A percentile compares a stretch with the other conserved stretches of the same genome.
Evolutionary conservation across 2,797 vertebrate species (phyloP).

Genomic region (Siniperca scherzeri): DNA sequence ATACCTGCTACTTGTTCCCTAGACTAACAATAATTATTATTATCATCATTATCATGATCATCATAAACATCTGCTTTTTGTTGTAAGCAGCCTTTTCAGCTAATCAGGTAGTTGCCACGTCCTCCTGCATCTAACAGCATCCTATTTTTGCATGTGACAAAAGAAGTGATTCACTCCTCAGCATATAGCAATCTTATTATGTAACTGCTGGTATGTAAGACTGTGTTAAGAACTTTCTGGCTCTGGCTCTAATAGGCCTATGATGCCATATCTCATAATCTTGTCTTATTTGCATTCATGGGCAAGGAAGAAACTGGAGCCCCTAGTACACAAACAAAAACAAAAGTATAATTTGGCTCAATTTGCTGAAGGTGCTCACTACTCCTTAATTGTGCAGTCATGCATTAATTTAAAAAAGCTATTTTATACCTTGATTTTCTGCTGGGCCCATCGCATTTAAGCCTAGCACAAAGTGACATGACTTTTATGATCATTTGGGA

Average conservation of each 20-base stretch:
- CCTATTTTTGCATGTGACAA: slow-evolving; percentile 26
- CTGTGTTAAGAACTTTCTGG: slow-evolving; percentile 25
- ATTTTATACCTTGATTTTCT: neutral
- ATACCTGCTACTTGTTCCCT: neutral
- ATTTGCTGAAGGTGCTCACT: neutral
- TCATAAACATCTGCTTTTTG: neutral
- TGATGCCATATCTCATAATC: slow-evolving; percentile 45
- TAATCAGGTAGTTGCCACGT: neutral
- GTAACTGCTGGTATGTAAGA: slow-evolving; percentile 53
- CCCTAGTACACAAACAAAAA: neutral
- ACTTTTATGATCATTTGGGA: neutral
- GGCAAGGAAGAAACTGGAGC: neutral
- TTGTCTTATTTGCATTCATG: neutral
- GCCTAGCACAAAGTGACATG: neutral
- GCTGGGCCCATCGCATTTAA: neutral
- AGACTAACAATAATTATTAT: neutral
- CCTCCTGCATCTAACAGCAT: slow-evolving; percentile 15
- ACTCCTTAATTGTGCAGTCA: neutral
- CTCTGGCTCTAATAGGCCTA: slow-evolving; percentile 45
- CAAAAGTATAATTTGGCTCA: neutral
- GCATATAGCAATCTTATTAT: slow-evolving; percentile 64
- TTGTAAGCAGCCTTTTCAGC: too few relatives aligned
- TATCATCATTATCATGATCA: neutral
- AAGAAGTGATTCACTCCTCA: slow-evolving; percentile 51
- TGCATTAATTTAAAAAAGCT: neutral